Conservation (phyloP, 2,113 vertebrate species). For the Muscicapa adusta region DNA sequence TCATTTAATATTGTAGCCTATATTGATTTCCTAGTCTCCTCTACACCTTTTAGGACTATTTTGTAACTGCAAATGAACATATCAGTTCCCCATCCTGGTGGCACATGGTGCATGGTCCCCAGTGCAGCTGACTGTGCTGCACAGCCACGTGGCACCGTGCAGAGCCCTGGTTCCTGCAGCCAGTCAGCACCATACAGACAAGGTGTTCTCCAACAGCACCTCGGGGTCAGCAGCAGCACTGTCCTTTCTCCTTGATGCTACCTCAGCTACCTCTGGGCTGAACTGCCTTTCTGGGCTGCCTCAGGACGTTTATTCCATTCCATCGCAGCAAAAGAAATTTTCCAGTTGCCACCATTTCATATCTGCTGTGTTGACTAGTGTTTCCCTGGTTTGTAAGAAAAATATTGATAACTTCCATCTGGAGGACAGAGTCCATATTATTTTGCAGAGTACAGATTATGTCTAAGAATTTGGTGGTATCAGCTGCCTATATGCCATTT, state of each 20-base stretch:
- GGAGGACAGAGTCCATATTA: neutral
- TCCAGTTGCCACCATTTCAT: accelerated
- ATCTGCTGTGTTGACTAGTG: neutral
- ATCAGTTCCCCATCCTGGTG: accelerated
- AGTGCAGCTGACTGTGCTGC: neutral
- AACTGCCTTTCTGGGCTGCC: neutral
- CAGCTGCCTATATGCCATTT: neutral
- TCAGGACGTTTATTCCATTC: neutral
- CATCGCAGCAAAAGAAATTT: neutral
- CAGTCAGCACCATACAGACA: neutral
- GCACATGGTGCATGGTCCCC: neutral
- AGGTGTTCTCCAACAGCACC: neutral
- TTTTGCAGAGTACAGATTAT: neutral
- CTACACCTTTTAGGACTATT: neutral
- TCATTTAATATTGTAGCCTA: neutral
- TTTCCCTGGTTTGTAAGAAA: neutral
- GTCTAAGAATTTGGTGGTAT: neutral
- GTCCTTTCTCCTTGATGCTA: neutral
- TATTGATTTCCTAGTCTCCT: neutral
- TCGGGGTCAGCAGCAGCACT: neutral
- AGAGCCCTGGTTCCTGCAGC: neutral
- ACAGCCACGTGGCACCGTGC: accelerated
- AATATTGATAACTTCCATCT: neutral
- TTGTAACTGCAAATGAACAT: neutral
- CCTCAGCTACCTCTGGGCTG: neutral